Percentiles rank a stretch among this genome's conserved stretches.
phyloP scores from a whole-genome alignment of 2,888 invertebrate species.

The Drosophila diplacantha region DNA sequence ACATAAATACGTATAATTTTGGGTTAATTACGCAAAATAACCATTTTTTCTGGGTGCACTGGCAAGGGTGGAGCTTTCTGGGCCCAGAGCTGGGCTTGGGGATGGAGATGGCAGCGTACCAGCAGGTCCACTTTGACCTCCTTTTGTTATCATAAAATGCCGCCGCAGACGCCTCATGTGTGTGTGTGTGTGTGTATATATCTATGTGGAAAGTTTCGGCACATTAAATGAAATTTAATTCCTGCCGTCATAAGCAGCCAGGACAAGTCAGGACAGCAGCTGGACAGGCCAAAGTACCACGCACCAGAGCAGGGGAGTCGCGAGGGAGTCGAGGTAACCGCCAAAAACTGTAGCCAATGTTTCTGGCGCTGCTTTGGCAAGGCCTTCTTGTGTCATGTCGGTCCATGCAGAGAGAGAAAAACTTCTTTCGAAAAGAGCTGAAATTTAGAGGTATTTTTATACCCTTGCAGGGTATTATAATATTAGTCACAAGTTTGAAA shows the following conservation, averaged over 20 bases:
- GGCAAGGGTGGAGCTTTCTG: conserved; percentile 10
- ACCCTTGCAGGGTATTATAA: too few species aligned
- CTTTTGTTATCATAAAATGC: conserved; percentile 68
- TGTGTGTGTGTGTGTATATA: conserved; percentile 30
- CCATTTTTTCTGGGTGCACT: conserved; percentile 53
- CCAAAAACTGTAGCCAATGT: conserved; percentile 54
- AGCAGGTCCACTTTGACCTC: conserved; percentile 55
- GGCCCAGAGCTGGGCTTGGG: not conserved
- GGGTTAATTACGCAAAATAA: conserved; percentile 68
- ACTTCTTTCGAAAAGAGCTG: not conserved
- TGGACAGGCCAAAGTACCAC: conserved; percentile 59
- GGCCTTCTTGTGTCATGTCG: conserved; percentile 53
- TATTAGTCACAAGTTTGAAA: too few species aligned
- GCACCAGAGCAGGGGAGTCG: conserved; percentile 22
- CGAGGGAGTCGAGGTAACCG: conserved; percentile 35
- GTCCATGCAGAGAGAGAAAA: not conserved
- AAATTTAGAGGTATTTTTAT: too few species aligned
- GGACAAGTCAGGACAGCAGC: conserved; percentile 42
- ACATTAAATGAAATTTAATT: conserved; percentile 72
- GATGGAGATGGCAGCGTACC: conserved; percentile 17
- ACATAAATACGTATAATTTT: conserved; percentile 60
- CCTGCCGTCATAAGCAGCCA: conserved; percentile 68
- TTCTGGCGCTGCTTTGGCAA: conserved; percentile 46
- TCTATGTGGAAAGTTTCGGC: conserved; percentile 64
- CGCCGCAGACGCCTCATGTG: conserved; percentile 46